Evolutionary conservation across 2,113 vertebrate species (phyloP).

Genomic region (Struthidea cinerea): DNA sequence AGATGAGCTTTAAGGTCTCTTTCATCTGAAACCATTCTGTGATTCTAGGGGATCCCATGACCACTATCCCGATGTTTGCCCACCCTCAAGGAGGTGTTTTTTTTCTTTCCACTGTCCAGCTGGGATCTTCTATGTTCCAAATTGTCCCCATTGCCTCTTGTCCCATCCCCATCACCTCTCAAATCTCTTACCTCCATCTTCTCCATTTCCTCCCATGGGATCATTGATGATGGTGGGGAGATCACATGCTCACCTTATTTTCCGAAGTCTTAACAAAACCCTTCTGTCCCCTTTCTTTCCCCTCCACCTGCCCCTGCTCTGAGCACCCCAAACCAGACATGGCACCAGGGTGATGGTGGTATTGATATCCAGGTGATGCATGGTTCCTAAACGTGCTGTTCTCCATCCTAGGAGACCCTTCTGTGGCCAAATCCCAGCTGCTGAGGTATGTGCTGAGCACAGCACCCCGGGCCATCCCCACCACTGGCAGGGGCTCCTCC

Average conservation of each 20-base stretch:
- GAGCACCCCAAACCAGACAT: neutral
- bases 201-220: fast-evolving
- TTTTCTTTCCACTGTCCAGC: neutral
- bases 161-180: neutral
- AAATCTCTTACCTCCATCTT: neutral
- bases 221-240: neutral
- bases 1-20: too few species aligned
- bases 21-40: neutral
- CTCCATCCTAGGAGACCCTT: conserved; percentile 86
- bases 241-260: neutral
- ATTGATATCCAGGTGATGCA: neutral
- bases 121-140: neutral
- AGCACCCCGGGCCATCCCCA: conserved; percentile 90
- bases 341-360: neutral
- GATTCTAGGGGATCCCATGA: neutral
- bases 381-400: fast-evolving
- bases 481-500: conserved; percentile 94
- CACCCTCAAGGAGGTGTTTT: neutral
- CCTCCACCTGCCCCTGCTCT: fast-evolving
- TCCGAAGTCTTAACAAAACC: neutral
- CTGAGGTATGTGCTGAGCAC: conserved; percentile 91
- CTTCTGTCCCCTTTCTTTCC: neutral
- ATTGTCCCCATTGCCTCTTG: neutral
- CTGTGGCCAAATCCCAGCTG: conserved; percentile 95
- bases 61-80: neutral